Base-by-base conservation (phyloP, 2,797 vertebrate species). In the Pyrocephalus nanus region DNA sequence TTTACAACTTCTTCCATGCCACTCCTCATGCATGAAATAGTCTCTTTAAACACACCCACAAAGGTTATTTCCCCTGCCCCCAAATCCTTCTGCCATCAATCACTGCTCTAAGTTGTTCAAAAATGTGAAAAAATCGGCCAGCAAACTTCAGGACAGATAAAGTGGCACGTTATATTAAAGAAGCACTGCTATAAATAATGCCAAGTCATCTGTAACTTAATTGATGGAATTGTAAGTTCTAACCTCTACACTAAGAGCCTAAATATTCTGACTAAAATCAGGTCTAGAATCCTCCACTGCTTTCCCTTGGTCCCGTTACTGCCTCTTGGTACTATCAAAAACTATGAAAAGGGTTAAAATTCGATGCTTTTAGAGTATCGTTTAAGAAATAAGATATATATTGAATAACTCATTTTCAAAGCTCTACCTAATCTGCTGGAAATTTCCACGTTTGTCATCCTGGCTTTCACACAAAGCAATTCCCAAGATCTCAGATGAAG, bases 261-360 rank as follows among this genome's bases (percentile, higher is more conserved):
- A 76, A 95, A 92, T 78, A 94, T 50, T 93, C 69, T 47, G 34
- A 36, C 20, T 30, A 84, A 88, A 94, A 85, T 74, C 74, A 85
- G 69, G 42, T 83, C 84, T 86, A 54, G 53, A 93, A 88, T 80
- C 43, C 65, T 58, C 22, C 43, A 32, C 22, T 65, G 42, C 23
- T 21, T 30, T 81, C 78, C 53, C 71, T n/a, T 7, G 13, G 29
- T 64, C 57, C 34, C 0, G 0, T n/a, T 91, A 75, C 23, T 55
- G 40, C 32, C 48, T 69, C 74, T 30, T 2, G 0, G 29, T 4
- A 26, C 14, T 15, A 64, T 16, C 38, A 32, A 34, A 5, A 71
- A 22, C 32, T 14, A 61, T 17, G 3, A 71, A 60, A 57, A 2
- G 3, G 2, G 12, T 2, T 19, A 36, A 70, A 50, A 54, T 1